Base-by-base conservation (phyloP, 2,113 vertebrate species). In the Phycodurus eques region DNA sequence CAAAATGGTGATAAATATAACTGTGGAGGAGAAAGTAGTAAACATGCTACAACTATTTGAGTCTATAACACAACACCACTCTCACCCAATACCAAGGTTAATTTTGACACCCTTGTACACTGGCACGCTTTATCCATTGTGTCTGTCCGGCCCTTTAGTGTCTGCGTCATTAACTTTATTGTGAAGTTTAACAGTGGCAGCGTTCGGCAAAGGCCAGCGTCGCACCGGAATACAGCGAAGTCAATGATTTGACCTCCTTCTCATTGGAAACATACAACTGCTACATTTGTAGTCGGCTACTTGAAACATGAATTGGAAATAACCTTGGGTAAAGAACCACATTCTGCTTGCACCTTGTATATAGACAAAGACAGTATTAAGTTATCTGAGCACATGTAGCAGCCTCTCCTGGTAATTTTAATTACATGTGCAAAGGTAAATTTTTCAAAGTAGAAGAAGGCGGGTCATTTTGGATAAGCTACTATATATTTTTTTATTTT, bases 111-210 rank as follows among this genome's bases (percentile, higher is more conserved):
- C 46, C 20, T 49, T 74, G 44, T 60, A 74, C 68, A 70, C 83
- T 82, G 77, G 27, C 47, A 77, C 68, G 47, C 20, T 83, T 81
- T 79, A 65, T 68, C 62, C 81, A 78, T 77, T 71, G 64, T 84
- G 83, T 79, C 75, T 42, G 83, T 86, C 79, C 70, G 75, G 75
- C 79, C 73, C 82, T 88, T 86, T 76, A 86, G 77, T 77, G 80
- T 78, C 69, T 69, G 76, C 85, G 72, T 77, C 86, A 82, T 87
- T 90, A 82, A 84, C 83, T 79, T 87, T 68, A 85, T 89, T 83
- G 80, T 75, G 73, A 87, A 79, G 67, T 89, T 87, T 83, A 85
- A 84, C 81, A 84, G 83, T 76, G 53, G 74, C 59, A 43, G 75
- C 77, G 62, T 77, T 66, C 67, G 66, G 83, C 76, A 86, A 76